Conservation (phyloP, 2,113 vertebrate genomes). For the Lepidothrix coronata region DNA sequence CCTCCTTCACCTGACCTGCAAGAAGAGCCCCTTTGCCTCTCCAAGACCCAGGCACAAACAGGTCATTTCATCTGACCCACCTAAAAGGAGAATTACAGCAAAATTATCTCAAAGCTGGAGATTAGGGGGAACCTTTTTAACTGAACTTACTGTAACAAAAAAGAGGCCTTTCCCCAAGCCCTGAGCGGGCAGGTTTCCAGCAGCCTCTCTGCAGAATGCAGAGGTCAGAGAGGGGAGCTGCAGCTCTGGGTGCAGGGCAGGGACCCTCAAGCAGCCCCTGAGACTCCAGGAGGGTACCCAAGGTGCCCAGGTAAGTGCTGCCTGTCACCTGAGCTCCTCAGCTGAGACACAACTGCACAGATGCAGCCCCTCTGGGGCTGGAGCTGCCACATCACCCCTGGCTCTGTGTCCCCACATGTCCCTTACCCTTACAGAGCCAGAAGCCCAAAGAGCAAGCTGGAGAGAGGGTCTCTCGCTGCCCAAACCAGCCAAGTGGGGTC, state of each 20-base stretch:
- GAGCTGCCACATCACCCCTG: neutral
- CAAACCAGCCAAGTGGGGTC: rapidly evolving
- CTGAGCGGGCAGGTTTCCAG: neutral
- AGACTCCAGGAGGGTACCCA: rapidly evolving
- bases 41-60: neutral
- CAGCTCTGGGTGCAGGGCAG: neutral
- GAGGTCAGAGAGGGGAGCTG: rapidly evolving
- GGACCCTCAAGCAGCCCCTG: neutral
- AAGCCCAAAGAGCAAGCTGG: rapidly evolving
- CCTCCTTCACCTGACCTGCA: neutral
- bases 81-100: neutral
- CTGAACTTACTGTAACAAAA: neutral
- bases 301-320: neutral
- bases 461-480: neutral
- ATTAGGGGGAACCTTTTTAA: neutral
- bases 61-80: neutral
- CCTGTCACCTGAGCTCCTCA: neutral
- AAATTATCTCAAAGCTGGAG: rapidly evolving
- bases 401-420: rapidly evolving
- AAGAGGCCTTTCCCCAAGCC: neutral
- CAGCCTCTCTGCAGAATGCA: neutral
- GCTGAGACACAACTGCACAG: neutral
- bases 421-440: neutral
- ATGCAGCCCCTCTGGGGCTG: neutral
- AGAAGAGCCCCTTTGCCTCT: neutral